A percentile compares a stretch with the other conserved stretches of the same genome.
phyloP scores from a whole-genome alignment of 2,888 invertebrate genomes.

The Lycocerus yunnanus region DNA sequence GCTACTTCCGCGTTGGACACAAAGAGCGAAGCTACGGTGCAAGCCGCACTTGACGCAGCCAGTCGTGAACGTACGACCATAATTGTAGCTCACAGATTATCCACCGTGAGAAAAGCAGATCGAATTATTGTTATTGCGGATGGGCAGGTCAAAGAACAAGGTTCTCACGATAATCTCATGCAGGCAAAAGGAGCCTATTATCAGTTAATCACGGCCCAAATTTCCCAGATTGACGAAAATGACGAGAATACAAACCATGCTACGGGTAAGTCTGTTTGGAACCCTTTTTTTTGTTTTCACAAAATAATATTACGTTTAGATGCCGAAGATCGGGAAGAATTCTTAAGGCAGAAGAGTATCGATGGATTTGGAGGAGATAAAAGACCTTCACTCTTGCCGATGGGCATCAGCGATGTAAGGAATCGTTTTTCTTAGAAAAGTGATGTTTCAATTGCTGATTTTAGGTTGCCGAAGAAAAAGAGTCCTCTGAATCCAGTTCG shows the following conservation, averaged over 20 bases:
- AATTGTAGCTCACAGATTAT: conserved; percentile 72
- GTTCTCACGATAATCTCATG: conserved; percentile 73
- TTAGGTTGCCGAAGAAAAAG: neutral
- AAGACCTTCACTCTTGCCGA: neutral
- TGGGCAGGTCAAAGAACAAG: conserved; percentile 51
- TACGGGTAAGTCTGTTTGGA: neutral
- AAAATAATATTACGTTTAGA: neutral
- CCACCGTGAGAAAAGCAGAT: conserved; percentile 76
- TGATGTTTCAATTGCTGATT: neutral
- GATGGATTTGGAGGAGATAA: neutral
- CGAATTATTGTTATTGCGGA: conserved; percentile 53
- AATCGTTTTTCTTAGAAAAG: too few relatives aligned
- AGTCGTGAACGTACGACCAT: conserved; percentile 11
- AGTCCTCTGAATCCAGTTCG: conserved; percentile 9
- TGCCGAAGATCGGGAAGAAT: neutral
- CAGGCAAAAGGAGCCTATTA: conserved; percentile 67
- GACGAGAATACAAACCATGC: neutral
- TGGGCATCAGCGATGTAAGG: neutral
- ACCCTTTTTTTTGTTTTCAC: neutral
- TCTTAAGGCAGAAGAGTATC: conserved; percentile 5
- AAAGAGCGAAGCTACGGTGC: conserved; percentile 84
- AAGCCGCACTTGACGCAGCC: conserved; percentile 76
- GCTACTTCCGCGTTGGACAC: conserved; percentile 90
- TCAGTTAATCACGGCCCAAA: conserved; percentile 70
- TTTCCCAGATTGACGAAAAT: conserved; percentile 14